These are phyloP conservation scores for Philypnodon macrostomus DNA, from an alignment of 2,797 vertebrate genomes.

Conservation along the genomic window DNA sequence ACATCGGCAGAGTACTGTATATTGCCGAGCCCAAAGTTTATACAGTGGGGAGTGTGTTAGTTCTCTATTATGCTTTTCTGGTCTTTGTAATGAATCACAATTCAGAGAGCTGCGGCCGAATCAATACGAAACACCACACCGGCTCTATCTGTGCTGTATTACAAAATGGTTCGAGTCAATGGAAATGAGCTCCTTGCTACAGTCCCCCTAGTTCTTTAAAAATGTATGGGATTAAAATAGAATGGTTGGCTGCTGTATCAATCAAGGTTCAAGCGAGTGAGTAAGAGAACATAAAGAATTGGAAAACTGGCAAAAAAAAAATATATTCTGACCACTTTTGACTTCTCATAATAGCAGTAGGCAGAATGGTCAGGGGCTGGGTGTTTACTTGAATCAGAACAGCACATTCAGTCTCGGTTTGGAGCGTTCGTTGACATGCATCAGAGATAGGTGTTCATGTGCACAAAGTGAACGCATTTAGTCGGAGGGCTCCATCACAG, in stretches of 20 bases:
- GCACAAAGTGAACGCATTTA: no score
- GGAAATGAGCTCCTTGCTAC: constrained; percentile 71
- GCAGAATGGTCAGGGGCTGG: neutral
- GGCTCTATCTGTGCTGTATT: constrained; percentile 73
- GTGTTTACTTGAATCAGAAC: constrained; percentile 32
- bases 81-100: constrained; percentile 73
- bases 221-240: constrained; percentile 78
- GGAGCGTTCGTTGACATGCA: constrained; percentile 25
- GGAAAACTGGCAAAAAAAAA: constrained; percentile 43
- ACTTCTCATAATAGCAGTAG: no score
- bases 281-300: constrained; percentile 54
- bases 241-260: constrained; percentile 63
- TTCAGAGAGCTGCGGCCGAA: constrained; percentile 58
- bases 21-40: constrained; percentile 15
- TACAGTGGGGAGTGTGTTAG: constrained; percentile 29
- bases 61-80: constrained; percentile 56
- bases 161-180: constrained; percentile 67
- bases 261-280: constrained; percentile 70
- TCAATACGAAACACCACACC: constrained; percentile 63
- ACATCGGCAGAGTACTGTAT: no score
- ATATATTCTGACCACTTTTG: neutral
- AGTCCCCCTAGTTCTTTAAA: constrained; percentile 72
- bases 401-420: constrained; percentile 30
- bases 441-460: constrained; percentile 2
- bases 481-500: no score